Base-by-base conservation (phyloP, 2,888 invertebrate species). In the Selenia dentaria region DNA sequence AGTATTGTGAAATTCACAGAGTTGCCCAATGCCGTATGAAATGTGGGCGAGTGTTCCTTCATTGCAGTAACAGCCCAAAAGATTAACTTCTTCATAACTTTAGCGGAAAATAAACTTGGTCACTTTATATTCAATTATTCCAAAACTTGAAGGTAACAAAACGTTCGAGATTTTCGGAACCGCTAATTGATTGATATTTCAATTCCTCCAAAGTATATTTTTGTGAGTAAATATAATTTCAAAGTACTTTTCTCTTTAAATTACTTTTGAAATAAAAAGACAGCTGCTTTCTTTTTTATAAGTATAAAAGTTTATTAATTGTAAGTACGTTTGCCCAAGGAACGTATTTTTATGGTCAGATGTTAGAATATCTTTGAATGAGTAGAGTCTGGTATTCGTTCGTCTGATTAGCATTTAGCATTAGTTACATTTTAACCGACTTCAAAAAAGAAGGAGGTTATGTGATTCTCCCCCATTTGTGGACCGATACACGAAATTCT, bases 91-190 rank as follows among this genome's bases (percentile, higher is more conserved):
- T 60, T 66, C 64, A 65, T 67, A 76, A 76, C 71, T 80, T 83
- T 79, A 62, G 62, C 62, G 63, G 64, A 69, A 72, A 69, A 79
- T 74, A 78, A 83, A 81, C 75, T 83, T 74, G 59, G 67, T 70
- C 67, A 78, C 74, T 78, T 78, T 73, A 71, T 76, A 82, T 83
- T 83, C 79, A 83, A 82, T 82, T 83, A 83, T 83, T 82, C 77
- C 26, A 49, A 71, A 83, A 79, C 69, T 83, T 79, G 50, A 55
- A 63, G 59, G 62, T 67, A 67, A 57, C 57, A 66, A 22, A 44
- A 66, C 63, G 59, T 62, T 66, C 55, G 57, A 69, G 62, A 70
- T 70, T 73, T 75, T 70, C 51, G 57, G 54, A 61, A 71, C 69
- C 72, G 74, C 64, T 79, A 83, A 81, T 83, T 82, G 79, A 83